Conservation (phyloP, 2,797 vertebrate genomes). For the Synanceia verrucosa region DNA sequence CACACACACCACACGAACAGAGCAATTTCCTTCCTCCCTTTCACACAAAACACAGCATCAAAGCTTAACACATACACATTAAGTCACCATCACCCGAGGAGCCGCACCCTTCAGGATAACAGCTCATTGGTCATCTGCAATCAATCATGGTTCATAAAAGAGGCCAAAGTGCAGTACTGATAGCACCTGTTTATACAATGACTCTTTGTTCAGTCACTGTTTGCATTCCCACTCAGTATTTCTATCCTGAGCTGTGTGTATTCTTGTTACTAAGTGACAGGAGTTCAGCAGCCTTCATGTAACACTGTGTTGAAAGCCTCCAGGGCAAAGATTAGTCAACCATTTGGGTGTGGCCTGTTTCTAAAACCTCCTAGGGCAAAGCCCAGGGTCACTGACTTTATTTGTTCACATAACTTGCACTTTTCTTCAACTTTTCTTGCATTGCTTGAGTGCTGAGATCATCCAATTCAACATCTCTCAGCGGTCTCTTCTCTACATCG, state of each 20-base stretch:
- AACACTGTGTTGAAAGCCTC: slow-evolving; percentile 40
- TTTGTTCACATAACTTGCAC: slow-evolving; percentile 22
- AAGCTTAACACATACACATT: not conserved
- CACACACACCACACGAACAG: not conserved
- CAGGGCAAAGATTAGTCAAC: slow-evolving; percentile 69
- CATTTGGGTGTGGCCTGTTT: slow-evolving; percentile 62
- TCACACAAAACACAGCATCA: not conserved
- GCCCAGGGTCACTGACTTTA: slow-evolving; percentile 22
- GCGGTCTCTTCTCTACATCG: not conserved
- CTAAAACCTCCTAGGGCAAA: slow-evolving; percentile 24
- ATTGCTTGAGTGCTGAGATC: not conserved
- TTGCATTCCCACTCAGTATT: slow-evolving; percentile 56
- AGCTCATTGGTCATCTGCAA: slow-evolving; percentile 8
- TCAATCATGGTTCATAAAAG: slow-evolving; percentile 12
- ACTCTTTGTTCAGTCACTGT: slow-evolving; percentile 58
- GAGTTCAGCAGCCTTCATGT: slow-evolving; percentile 31
- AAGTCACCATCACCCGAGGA: not conserved
- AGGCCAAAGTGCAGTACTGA: slow-evolving; percentile 43
- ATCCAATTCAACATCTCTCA: not conserved
- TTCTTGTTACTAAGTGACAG: slow-evolving; percentile 67
- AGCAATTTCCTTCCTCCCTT: not conserved
- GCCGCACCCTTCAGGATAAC: slow-evolving; percentile 11
- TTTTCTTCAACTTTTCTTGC: slow-evolving; percentile 1
- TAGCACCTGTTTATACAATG: slow-evolving; percentile 50
- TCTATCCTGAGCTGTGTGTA: slow-evolving; percentile 28